phyloP scores from a whole-genome alignment of 1,140 invertebrate genomes.

The Nebria ingens region DNA sequence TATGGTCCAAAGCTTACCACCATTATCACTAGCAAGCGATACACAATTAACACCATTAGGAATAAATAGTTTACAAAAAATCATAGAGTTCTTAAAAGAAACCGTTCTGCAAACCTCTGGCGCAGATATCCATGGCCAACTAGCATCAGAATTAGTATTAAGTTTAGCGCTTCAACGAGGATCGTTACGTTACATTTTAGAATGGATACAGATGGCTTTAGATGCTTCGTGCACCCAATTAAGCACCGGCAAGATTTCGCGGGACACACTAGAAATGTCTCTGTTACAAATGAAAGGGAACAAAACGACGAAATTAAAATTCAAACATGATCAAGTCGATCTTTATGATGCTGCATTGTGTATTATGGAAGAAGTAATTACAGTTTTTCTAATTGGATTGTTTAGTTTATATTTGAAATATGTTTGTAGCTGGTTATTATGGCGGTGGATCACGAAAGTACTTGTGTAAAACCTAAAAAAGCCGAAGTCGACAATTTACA shows the following conservation, averaged over 20 bases:
- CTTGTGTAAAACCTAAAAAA: slow-evolving; percentile 26
- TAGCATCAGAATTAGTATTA: slow-evolving; percentile 47
- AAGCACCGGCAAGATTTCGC: slow-evolving; percentile 16
- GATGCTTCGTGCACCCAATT: slow-evolving; percentile 25
- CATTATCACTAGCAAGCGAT: slow-evolving; percentile 50
- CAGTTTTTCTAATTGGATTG: background rate
- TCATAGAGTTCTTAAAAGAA: slow-evolving; percentile 44
- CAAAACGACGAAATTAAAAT: slow-evolving; percentile 18
- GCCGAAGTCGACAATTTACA: slow-evolving; percentile 17
- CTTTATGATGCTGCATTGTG: slow-evolving; percentile 43
- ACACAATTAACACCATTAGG: slow-evolving; percentile 46
- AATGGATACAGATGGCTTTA: slow-evolving; percentile 55
- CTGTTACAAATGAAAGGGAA: slow-evolving; percentile 23
- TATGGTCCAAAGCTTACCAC: slow-evolving; percentile 45
- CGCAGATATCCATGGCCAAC: slow-evolving; percentile 41
- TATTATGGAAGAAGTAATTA: slow-evolving; percentile 43
- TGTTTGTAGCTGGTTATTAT: slow-evolving; percentile 33
- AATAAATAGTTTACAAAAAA: slow-evolving; percentile 41
- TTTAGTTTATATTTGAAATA: slow-evolving; percentile 12
- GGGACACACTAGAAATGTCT: slow-evolving; percentile 20
- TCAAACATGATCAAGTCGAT: slow-evolving; percentile 24
- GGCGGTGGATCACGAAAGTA: slow-evolving; percentile 36
- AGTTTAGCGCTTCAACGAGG: slow-evolving; percentile 49
- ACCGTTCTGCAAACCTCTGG: slow-evolving; percentile 40
- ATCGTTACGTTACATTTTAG: slow-evolving; percentile 48